Evolutionary conservation across 64 coral and sea anemone genomes (phyloP), one percentile per base, ranked within the genome.

Genomic region (Astreopora myriophthalma): DNA sequence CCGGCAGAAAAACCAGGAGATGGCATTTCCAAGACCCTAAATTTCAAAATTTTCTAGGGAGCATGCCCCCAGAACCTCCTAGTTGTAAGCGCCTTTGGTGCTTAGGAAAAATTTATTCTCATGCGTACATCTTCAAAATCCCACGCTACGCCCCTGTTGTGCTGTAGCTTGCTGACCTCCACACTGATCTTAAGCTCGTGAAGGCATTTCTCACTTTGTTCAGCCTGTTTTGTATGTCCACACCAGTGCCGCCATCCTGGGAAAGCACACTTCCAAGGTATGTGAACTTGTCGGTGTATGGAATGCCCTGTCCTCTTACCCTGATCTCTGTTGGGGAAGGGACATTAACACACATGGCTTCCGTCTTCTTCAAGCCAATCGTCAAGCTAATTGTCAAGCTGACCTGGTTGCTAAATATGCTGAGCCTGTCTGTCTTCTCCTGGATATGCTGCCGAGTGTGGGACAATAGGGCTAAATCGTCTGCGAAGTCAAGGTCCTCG

Each of bases 221-320:
- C 70, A 73, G 20, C 20, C 32, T n/a, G 60, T 35, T 48, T 73
- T 83, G 76, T 78, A 77, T 82, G 23, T 48, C 19, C 25, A 91
- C 46, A 66, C 88, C 62, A 30, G 79, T 40, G 14, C 77, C 32
- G 3, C 27, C 49, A 42, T 89, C 74, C 34, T 60, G 55, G 55
- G 8, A 60, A 60, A 60, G 55, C 55, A 60, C 55, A 60, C 55
- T 60, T 60, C 55, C 55, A n/a, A 60, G 67, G 62, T 22, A 23
- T 36, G 73, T 75, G 44, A 75, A 75, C 42, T 44, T 44, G 40
- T 44, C 40, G 40, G 40, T 62, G 42, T 71, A 71, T 34, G 67
- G 67, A 71, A 71, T 71, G 25, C 14, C 52, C 32, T 62, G 29
- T 1, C 52, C 79, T 34, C 60, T 34, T 13, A 83, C 79, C 52